phyloP scores from a whole-genome alignment of 2,888 invertebrate genomes.

The Aelia acuminata region DNA sequence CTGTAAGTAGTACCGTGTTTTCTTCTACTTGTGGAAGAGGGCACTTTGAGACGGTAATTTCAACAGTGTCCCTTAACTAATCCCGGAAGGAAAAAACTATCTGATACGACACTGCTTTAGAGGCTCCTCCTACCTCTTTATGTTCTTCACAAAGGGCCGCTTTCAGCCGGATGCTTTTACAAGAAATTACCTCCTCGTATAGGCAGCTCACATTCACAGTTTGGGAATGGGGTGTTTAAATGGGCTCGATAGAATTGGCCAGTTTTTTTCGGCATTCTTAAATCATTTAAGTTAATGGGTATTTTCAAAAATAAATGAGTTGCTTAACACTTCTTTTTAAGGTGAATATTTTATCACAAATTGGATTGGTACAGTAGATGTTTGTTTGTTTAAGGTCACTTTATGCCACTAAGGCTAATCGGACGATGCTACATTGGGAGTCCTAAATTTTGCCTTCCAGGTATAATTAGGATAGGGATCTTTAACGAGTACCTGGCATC shows the following conservation, averaged over 20 bases:
- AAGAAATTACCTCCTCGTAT: neutral
- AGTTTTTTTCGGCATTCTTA: neutral
- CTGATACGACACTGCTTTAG: neutral
- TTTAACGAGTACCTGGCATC: no score
- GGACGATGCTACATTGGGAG: no score
- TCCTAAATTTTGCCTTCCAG: no score
- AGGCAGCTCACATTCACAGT: neutral
- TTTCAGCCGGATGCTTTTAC: neutral
- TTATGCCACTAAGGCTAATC: no score
- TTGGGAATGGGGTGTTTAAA: neutral
- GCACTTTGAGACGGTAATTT: neutral
- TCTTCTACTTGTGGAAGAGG: neutral
- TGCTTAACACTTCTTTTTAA: no score
- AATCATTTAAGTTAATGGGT: no score
- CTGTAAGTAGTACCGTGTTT: neutral
- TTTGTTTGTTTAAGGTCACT: no score
- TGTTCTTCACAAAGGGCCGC: constrained; percentile 22
- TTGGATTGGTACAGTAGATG: no score
- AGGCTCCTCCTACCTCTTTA: neutral
- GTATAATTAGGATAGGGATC: no score
- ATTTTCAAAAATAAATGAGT: no score
- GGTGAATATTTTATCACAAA: no score
- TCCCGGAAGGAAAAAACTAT: neutral
- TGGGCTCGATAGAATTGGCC: neutral
- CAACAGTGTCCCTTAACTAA: neutral